Evolutionary conservation across 37 sponge, comb jelly and placozoan species (phyloP).

Genomic region (Crambe crambe): DNA sequence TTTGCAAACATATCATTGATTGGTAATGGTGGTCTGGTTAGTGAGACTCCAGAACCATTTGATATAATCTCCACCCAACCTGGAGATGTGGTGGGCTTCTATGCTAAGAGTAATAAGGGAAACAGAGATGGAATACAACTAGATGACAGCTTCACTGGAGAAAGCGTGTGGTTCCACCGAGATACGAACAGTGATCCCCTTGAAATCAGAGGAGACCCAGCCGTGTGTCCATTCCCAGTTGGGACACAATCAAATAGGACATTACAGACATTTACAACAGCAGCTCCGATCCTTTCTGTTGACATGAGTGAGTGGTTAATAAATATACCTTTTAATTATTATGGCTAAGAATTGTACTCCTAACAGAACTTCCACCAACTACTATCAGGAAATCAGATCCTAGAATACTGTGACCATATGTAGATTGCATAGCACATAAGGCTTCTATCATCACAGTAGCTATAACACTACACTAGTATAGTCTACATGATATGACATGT

Average conservation of each 20-base stretch:
- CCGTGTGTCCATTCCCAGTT: neutral
- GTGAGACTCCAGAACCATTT: neutral
- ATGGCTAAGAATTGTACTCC: too few species aligned
- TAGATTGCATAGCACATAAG: too few species aligned
- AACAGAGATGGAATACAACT: neutral
- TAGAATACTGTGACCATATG: too few species aligned
- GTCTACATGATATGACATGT: too few species aligned
- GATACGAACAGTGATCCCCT: neutral
- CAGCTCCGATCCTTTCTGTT: slow-evolving; percentile 5
- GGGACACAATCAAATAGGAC: neutral
- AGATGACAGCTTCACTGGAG: neutral
- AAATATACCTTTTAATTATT: too few species aligned
- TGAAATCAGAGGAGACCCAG: neutral
- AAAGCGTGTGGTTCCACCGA: slow-evolving; percentile 4
- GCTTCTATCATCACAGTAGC: too few species aligned
- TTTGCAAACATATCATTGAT: neutral
- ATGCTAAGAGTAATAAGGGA: neutral
- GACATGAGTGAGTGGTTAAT: neutral
- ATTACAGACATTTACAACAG: neutral
- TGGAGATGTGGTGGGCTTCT: slow-evolving; percentile 55
- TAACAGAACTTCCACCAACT: too few species aligned
- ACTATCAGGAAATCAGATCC: too few species aligned
- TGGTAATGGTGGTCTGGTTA: neutral
- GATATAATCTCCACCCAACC: slow-evolving; percentile 22
- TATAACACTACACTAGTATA: too few species aligned